Evolutionary conservation across 2,113 vertebrate species (phyloP).

Genomic region (Tachycineta bicolor): DNA sequence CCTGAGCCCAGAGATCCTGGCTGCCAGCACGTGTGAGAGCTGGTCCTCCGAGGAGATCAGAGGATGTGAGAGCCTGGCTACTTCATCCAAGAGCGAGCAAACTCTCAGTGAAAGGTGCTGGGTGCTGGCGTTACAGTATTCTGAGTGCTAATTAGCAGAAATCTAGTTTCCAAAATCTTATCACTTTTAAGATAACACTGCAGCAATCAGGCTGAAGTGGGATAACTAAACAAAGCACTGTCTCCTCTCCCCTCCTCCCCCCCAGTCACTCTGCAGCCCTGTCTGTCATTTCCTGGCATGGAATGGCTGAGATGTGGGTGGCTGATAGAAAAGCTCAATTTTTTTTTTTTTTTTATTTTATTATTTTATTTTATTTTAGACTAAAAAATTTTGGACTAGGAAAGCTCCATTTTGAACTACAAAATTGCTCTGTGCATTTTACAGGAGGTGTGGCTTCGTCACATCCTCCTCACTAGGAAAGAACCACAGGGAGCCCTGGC

Average conservation of each 20-base stretch:
- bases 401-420: background rate
- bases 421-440: background rate
- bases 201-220: background rate
- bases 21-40: background rate
- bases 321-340: background rate
- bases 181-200: background rate
- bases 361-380: background rate
- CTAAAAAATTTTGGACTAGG: background rate
- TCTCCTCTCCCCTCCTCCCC: background rate
- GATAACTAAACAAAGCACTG: background rate
- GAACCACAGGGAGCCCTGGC: background rate
- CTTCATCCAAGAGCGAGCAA: background rate
- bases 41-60: background rate
- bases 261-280: background rate
- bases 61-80: background rate
- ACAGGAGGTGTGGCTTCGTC: background rate
- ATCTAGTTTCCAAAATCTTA: background rate
- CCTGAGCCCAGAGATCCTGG: background rate
- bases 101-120: accelerated
- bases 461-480: background rate
- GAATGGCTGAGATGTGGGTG: background rate
- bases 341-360: too few relatives aligned
- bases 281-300: background rate
- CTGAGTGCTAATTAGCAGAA: background rate
- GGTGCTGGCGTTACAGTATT: background rate